Conservation (phyloP, 2,797 vertebrate genomes). For the Peromyscus aztecus region DNA sequence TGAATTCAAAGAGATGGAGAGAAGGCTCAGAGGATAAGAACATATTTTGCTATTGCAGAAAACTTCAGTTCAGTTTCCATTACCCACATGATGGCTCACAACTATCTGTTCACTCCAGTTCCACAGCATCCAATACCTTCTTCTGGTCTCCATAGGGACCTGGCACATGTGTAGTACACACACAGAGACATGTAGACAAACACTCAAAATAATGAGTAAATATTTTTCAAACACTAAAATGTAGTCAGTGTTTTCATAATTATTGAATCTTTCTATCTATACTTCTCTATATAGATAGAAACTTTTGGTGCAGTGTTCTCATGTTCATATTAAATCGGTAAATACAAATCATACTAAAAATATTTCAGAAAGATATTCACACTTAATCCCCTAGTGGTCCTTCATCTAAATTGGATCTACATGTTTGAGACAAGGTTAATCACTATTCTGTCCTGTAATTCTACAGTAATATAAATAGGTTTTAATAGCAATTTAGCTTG, state of each 20-base stretch:
- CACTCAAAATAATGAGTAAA: background rate
- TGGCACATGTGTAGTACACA: background rate
- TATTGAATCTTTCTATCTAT: background rate
- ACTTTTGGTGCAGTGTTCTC: background rate
- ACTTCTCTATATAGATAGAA: too few species aligned
- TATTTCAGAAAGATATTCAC: conserved; percentile 54
- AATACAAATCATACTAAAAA: background rate
- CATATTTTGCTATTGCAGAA: too few species aligned
- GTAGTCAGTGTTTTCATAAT: conserved; percentile 16
- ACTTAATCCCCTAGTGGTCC: background rate
- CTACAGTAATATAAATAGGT: background rate
- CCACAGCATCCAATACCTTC: background rate
- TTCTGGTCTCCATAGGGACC: background rate
- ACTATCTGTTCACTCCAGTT: background rate
- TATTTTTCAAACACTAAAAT: background rate
- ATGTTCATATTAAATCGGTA: conserved; percentile 1
- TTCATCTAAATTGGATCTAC: conserved; percentile 14
- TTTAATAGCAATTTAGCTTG: conserved; percentile 1
- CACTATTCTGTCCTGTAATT: conserved; percentile 5
- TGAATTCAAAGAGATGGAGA: background rate
- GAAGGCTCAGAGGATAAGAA: background rate
- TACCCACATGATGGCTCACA: background rate
- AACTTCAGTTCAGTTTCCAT: background rate
- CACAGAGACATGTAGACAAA: background rate
- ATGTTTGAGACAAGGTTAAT: conserved; percentile 32